Conservation (phyloP, 1,140 invertebrate species). For the Trachymyrmex cornetzi region DNA sequence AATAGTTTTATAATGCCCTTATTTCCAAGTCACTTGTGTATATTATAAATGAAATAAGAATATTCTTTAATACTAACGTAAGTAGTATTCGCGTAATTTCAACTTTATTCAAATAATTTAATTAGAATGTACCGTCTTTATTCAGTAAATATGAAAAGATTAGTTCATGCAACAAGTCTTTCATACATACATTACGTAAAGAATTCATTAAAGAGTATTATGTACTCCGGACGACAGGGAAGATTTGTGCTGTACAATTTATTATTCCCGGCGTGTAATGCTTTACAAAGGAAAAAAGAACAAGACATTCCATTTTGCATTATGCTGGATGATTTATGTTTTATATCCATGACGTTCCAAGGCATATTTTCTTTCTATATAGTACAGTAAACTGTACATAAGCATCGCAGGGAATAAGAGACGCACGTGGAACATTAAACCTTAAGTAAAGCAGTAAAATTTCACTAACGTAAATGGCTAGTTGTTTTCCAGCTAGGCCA, state of each 20-base stretch:
- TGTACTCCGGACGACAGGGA: background rate
- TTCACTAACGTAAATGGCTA: slow-evolving; percentile 37
- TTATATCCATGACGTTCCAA: slow-evolving; percentile 9
- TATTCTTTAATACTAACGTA: background rate
- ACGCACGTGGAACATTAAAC: slow-evolving; percentile 26
- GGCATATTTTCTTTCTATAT: slow-evolving; percentile 41
- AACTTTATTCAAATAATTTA: slow-evolving; percentile 6
- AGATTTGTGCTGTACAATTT: slow-evolving; percentile 33
- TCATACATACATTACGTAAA: slow-evolving; percentile 11
- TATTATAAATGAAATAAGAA: background rate
- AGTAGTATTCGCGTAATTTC: background rate
- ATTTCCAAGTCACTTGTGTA: background rate
- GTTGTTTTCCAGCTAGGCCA: too few species aligned
- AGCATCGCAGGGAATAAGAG: background rate
- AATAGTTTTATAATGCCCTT: background rate
- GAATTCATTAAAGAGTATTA: slow-evolving; percentile 2
- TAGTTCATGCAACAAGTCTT: slow-evolving; percentile 34
- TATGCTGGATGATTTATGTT: slow-evolving; percentile 38
- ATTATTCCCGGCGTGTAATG: background rate
- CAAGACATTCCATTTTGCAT: slow-evolving; percentile 3
- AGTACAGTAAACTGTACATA: slow-evolving; percentile 36
- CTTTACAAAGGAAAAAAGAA: background rate
- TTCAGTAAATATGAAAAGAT: too few species aligned
- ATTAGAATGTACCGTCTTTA: background rate
- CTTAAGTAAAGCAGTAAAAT: slow-evolving; percentile 60